These are phyloP conservation scores for Fukomys damarensis DNA, from an alignment of 2,113 vertebrate species.

Conservation along the genomic window DNA sequence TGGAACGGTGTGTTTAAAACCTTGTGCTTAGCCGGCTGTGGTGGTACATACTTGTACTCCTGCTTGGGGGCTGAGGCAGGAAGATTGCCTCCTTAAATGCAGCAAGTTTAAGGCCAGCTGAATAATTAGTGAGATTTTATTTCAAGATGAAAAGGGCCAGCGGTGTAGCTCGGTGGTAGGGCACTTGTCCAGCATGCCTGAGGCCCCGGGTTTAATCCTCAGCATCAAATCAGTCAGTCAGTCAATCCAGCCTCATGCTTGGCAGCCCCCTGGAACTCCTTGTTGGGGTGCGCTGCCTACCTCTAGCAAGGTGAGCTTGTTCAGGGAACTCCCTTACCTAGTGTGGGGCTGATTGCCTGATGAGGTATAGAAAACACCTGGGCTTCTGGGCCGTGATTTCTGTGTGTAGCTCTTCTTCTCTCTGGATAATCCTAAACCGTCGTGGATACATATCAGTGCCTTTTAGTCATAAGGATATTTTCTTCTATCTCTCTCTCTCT, in stretches of 20 bases:
- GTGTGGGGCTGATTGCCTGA: too few species aligned
- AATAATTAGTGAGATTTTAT: neutral
- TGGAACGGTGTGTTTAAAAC: accelerated
- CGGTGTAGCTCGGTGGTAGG: neutral
- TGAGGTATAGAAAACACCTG: accelerated
- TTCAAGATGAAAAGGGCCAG: neutral
- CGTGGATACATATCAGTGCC: accelerated
- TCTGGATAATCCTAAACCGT: accelerated
- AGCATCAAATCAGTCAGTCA: neutral
- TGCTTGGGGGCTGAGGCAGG: neutral
- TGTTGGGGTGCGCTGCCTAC: accelerated
- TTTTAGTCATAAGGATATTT: neutral
- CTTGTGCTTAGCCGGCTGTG: neutral
- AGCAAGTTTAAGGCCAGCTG: neutral
- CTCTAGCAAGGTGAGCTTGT: accelerated
- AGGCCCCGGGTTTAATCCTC: neutral
- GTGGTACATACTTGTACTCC: neutral
- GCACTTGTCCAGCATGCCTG: neutral
- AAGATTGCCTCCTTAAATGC: neutral
- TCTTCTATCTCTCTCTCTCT: neutral
- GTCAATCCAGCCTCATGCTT: neutral
- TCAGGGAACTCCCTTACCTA: accelerated
- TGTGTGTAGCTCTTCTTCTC: accelerated
- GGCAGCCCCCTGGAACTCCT: accelerated
- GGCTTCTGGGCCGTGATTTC: accelerated